A percentile compares a stretch with the other conserved stretches of the same genome.
Evolutionary conservation across 2,113 vertebrate species (phyloP).

Genomic region (Vidua macroura): DNA sequence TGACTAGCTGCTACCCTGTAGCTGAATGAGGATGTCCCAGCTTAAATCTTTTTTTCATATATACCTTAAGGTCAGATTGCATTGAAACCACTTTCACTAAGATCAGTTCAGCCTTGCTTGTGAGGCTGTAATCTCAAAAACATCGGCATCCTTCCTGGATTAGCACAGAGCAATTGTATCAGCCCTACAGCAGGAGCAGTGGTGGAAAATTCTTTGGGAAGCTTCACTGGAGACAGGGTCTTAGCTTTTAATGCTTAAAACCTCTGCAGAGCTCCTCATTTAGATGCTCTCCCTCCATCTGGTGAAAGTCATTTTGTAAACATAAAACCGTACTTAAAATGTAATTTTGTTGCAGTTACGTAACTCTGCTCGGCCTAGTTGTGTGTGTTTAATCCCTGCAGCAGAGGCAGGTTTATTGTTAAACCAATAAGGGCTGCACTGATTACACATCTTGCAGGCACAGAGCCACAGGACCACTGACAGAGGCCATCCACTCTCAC

Average conservation of each 20-base stretch:
- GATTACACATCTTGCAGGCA: neutral
- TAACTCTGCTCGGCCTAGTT: constrained; percentile 41
- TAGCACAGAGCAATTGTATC: neutral
- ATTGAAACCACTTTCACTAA: neutral
- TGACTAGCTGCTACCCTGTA: neutral
- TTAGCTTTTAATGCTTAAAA: constrained; percentile 19
- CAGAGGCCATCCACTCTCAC: neutral
- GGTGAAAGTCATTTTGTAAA: constrained; percentile 40
- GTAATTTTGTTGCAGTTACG: neutral
- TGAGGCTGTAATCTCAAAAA: neutral
- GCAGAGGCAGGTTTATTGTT: neutral
- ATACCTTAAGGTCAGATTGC: neutral
- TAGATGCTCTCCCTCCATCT: neutral
- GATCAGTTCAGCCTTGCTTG: neutral
- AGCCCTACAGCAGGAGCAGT: neutral
- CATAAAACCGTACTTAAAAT: neutral
- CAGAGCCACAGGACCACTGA: neutral
- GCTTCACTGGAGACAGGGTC: neutral
- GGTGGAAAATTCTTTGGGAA: neutral
- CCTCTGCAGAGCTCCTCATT: neutral
- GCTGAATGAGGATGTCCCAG: neutral
- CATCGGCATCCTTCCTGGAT: neutral
- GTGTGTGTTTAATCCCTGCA: constrained; percentile 20
- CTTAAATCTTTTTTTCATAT: neutral
- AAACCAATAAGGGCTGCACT: neutral